A percentile compares a stretch with the other conserved stretches of the same genome.
Conservation (phyloP, 1,140 invertebrate species). For the Bombyx mandarina region DNA sequence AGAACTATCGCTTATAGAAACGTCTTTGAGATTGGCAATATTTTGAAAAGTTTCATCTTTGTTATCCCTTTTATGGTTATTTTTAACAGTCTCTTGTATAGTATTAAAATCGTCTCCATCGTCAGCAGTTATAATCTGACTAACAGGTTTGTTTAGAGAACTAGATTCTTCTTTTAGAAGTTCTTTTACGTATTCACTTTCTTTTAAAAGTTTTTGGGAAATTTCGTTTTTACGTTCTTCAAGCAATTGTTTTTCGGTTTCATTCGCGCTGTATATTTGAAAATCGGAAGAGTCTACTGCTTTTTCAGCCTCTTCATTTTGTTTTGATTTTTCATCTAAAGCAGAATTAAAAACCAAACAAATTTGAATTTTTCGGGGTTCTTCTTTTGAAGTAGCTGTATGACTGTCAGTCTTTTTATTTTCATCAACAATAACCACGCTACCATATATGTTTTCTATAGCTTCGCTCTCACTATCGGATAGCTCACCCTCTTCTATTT, state of each 20-base stretch:
- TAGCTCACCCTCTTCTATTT: constrained; percentile 62
- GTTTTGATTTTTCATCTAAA: constrained; percentile 18
- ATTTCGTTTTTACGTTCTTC: neutral
- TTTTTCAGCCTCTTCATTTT: neutral
- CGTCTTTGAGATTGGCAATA: neutral
- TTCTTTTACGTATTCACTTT: neutral
- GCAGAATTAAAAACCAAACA: constrained; percentile 53
- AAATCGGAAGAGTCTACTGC: constrained; percentile 35
- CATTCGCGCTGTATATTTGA: constrained; percentile 27
- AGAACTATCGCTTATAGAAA: too few relatives aligned
- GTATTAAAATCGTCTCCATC: neutral
- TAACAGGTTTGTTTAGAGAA: constrained; percentile 4
- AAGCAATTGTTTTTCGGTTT: constrained; percentile 7
- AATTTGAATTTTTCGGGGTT: constrained; percentile 54
- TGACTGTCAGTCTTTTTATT: constrained; percentile 37
- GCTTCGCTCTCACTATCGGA: constrained; percentile 66
- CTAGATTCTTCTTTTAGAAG: neutral
- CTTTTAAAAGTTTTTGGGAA: neutral
- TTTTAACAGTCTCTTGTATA: neutral
- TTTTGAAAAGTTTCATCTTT: neutral
- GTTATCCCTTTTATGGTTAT: neutral
- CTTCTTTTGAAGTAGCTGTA: constrained; percentile 23
- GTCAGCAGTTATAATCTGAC: neutral
- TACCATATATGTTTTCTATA: constrained; percentile 59
- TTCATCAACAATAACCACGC: constrained; percentile 37